Conservation (phyloP, 2,113 vertebrate species). For the Pangasianodon hypophthalmus region DNA sequence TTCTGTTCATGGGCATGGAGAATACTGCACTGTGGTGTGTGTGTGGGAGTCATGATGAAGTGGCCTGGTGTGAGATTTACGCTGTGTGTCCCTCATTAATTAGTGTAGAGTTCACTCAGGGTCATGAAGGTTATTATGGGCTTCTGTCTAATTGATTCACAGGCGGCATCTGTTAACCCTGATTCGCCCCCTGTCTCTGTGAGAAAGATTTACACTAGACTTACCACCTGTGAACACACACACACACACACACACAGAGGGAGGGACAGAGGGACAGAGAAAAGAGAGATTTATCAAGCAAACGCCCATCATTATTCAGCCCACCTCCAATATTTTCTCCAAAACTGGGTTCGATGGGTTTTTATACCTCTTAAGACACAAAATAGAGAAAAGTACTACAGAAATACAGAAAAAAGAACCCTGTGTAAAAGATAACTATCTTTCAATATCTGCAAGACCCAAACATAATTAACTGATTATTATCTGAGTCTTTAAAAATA, state of each 20-base stretch:
- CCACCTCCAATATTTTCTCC: not conserved
- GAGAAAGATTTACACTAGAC: conserved; percentile 35
- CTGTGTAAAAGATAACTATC: not conserved
- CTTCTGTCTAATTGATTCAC: conserved; percentile 64
- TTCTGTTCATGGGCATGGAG: not conserved
- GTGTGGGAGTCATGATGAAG: conserved; percentile 6
- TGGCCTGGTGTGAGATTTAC: conserved; percentile 28
- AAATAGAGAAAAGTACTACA: not conserved
- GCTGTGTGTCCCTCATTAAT: conserved; percentile 45
- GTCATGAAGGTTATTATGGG: conserved; percentile 59
- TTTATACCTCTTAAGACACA: not conserved
- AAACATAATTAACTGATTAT: not conserved
- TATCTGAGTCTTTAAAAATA: not conserved
- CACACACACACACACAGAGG: not conserved
- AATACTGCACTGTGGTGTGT: not conserved
- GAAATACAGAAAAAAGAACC: not conserved
- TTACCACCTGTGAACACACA: conserved; percentile 11
- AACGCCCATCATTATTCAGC: not conserved
- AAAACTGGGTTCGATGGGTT: not conserved
- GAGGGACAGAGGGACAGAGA: not conserved
- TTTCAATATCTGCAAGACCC: not conserved
- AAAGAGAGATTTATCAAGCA: not conserved
- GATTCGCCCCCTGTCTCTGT: conserved; percentile 44
- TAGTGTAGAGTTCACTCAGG: conserved; percentile 51
- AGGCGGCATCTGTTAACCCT: conserved; percentile 64